phyloP scores from a whole-genome alignment of 2,888 invertebrate genomes.

The Pyrrhosoma nymphula region DNA sequence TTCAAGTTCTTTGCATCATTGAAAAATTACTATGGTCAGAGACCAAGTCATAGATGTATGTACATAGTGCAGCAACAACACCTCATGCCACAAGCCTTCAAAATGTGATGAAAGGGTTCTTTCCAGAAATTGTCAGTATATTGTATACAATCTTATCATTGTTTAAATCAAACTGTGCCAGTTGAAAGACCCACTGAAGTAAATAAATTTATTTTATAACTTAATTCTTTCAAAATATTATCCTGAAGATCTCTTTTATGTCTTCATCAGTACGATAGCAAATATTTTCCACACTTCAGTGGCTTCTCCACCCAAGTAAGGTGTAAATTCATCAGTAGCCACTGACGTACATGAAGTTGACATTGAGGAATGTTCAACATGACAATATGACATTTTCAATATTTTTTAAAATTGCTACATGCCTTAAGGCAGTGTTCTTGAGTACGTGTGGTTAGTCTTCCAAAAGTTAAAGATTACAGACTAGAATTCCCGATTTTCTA shows the following conservation, averaged over 20 bases:
- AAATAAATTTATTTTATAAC: background rate
- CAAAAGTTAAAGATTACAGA: slow-evolving; percentile 47
- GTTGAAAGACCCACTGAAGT: background rate
- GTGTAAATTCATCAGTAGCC: background rate
- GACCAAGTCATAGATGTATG: background rate
- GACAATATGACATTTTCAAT: background rate
- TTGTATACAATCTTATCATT: background rate
- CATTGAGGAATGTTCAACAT: background rate
- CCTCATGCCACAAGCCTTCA: no score
- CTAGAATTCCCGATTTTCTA: slow-evolving; percentile 29
- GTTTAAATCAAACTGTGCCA: background rate
- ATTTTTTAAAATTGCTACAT: background rate
- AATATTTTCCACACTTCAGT: background rate
- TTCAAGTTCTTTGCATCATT: background rate
- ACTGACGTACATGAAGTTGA: background rate
- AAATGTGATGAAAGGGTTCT: background rate
- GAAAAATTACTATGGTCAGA: background rate
- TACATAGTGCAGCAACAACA: background rate
- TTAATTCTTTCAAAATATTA: background rate
- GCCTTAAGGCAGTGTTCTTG: background rate
- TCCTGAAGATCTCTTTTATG: background rate
- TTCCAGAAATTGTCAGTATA: background rate
- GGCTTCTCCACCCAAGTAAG: background rate
- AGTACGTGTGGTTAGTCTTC: background rate
- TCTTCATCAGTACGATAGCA: background rate